phyloP scores from a whole-genome alignment of 2,888 invertebrate genomes.

The Tipula unca region DNA sequence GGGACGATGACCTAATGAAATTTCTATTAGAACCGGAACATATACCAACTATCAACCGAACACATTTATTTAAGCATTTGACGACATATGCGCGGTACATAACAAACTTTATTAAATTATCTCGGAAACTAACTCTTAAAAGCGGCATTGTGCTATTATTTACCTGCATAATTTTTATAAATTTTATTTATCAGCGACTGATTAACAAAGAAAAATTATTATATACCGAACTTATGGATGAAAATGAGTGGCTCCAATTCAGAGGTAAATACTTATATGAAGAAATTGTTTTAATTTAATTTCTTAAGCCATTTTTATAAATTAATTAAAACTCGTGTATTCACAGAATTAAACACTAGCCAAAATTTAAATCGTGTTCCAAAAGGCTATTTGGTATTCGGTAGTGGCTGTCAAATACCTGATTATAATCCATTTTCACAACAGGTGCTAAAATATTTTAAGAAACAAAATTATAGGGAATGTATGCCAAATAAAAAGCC shows the following conservation, averaged over 20 bases:
- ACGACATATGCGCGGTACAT: neutral
- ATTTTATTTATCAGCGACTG: neutral
- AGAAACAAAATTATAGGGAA: constrained; percentile 45
- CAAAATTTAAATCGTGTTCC: constrained; percentile 24
- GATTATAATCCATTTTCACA: constrained; percentile 51
- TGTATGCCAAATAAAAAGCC: constrained; percentile 38
- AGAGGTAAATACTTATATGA: neutral
- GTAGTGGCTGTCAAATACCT: constrained; percentile 54
- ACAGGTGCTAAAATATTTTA: constrained; percentile 47
- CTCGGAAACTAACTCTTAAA: neutral
- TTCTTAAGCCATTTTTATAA: neutral
- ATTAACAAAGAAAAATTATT: neutral
- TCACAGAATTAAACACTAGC: neutral
- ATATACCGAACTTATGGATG: neutral
- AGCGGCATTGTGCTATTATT: neutral
- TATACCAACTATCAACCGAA: neutral
- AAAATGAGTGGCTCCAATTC: neutral
- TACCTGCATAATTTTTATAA: neutral
- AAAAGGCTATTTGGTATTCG: constrained; percentile 44
- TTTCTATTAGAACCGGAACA: neutral
- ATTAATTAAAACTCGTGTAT: neutral
- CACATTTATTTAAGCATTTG: neutral
- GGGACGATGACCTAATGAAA: neutral
- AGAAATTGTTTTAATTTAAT: neutral
- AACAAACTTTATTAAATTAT: neutral